These are phyloP conservation scores for Formica selysi DNA, from an alignment of 1,140 invertebrate genomes.

Conservation along the genomic window DNA sequence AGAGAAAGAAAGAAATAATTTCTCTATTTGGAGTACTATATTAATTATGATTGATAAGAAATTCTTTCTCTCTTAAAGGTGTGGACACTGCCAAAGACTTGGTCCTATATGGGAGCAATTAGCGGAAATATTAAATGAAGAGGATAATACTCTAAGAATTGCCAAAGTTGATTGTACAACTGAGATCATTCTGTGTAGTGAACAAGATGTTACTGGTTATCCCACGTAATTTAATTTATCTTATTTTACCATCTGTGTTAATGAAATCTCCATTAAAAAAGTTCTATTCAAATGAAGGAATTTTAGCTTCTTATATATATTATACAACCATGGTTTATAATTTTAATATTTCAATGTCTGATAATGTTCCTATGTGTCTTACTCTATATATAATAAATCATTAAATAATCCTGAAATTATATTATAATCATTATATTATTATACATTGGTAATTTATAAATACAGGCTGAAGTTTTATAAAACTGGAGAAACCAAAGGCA, in stretches of 20 bases:
- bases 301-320: neutral
- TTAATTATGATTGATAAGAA: neutral
- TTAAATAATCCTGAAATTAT: neutral
- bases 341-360: neutral
- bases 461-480: constrained; percentile 91
- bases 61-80: constrained; percentile 86
- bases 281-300: constrained; percentile 21
- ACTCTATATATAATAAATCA: constrained; percentile 19
- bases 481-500: constrained; percentile 87
- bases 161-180: constrained; percentile 93
- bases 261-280: constrained; percentile 12
- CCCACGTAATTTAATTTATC: constrained; percentile 86
- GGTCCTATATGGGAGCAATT: constrained; percentile 91
- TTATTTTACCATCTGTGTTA: constrained; percentile 34
- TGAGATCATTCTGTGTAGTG: constrained; percentile 90
- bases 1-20: constrained; percentile 6
- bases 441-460: neutral
- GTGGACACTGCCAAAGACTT: constrained; percentile 90
- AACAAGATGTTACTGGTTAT: constrained; percentile 92
- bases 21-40: constrained; percentile 1
- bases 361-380: neutral
- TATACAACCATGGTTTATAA: neutral
- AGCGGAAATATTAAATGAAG: constrained; percentile 90
- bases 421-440: neutral
- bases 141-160: constrained; percentile 89